Conservation (phyloP, 1,140 invertebrate genomes). For the Eulimnadia texana region DNA sequence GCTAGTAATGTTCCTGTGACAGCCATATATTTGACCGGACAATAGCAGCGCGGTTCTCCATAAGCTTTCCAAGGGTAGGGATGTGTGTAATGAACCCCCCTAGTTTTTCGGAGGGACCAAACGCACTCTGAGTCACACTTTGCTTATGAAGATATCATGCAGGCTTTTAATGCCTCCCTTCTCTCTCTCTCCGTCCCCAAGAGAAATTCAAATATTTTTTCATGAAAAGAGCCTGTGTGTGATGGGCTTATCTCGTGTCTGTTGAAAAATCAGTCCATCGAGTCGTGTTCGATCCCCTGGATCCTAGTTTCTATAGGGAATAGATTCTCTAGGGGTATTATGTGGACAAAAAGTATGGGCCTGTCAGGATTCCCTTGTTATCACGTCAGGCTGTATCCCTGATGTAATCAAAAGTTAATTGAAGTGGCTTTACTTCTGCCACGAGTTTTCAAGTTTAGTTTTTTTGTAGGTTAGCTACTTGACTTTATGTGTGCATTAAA, state of each 20-base stretch:
- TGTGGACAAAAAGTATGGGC: neutral
- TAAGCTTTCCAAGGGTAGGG: too few relatives aligned
- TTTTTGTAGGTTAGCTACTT: neutral
- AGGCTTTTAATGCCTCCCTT: neutral
- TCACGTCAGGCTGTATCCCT: neutral
- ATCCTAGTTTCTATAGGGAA: neutral
- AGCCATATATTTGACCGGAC: neutral
- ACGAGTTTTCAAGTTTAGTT: neutral
- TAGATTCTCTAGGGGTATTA: neutral
- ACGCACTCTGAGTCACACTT: neutral
- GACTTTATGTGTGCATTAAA: neutral
- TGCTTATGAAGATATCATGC: neutral
- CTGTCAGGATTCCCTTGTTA: neutral
- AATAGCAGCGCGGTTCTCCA: neutral
- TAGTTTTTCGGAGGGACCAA: neutral
- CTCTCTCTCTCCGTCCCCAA: neutral
- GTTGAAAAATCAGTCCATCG: too few relatives aligned
- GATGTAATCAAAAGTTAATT: neutral
- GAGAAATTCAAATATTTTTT: neutral
- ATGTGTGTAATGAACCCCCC: neutral
- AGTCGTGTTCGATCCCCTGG: too few relatives aligned
- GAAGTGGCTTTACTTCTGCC: neutral
- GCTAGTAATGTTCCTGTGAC: neutral
- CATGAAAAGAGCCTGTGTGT: too few relatives aligned
- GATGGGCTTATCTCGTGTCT: neutral